Evolutionary conservation across 2,113 vertebrate genomes (phyloP).

Genomic region (Mirza zaza): DNA sequence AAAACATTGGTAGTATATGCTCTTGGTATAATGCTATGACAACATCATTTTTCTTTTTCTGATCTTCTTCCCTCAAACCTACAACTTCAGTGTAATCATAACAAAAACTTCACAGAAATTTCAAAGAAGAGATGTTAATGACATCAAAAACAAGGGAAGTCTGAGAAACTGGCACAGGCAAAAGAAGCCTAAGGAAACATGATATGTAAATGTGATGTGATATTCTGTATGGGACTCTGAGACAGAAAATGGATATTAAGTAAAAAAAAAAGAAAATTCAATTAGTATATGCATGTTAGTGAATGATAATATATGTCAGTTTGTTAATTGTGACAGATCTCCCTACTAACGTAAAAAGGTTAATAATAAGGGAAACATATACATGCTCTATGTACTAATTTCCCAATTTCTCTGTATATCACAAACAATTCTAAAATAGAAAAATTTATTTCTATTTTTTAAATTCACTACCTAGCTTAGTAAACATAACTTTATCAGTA

Average conservation of each 20-base stretch:
- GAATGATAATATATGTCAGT: not conserved
- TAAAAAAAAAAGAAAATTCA: not conserved
- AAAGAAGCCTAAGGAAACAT: not conserved
- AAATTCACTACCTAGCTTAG: not conserved
- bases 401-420: not conserved
- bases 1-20: not conserved
- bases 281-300: not conserved
- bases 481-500: not conserved
- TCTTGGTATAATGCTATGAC: not conserved
- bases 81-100: not conserved
- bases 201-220: not conserved
- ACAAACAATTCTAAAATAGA: not conserved
- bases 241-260: not conserved
- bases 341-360: not conserved
- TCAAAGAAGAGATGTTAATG: not conserved
- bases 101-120: not conserved
- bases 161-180: not conserved
- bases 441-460: not conserved
- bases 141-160: not conserved
- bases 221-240: not conserved
- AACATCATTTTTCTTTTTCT: not conserved
- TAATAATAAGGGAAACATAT: not conserved
- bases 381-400: not conserved
- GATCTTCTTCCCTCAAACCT: not conserved
- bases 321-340: not conserved